Percentiles rank a stretch among this genome's conserved stretches.
phyloP scores from a whole-genome alignment of 2,113 vertebrate species.

The Junco hyemalis region DNA sequence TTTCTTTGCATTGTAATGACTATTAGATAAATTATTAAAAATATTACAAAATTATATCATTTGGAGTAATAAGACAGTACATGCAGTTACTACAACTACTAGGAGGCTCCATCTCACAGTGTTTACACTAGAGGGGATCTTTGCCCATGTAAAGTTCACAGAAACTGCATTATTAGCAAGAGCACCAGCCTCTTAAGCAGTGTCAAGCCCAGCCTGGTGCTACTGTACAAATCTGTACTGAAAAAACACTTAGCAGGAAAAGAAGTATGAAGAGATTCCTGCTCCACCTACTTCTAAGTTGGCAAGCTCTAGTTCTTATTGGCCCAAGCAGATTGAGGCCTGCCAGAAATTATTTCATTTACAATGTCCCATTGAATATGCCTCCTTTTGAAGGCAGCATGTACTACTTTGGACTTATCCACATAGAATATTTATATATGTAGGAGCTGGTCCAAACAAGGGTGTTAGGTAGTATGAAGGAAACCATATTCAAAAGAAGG shows the following conservation, averaged over 20 bases:
- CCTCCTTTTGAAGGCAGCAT: neutral
- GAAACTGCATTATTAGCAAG: neutral
- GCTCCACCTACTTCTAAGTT: neutral
- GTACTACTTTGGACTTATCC: neutral
- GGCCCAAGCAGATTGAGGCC: neutral
- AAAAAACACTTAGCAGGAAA: neutral
- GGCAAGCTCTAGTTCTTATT: neutral
- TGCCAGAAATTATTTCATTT: conserved; percentile 27
- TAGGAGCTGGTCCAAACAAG: neutral
- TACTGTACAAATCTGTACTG: neutral
- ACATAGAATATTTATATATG: neutral
- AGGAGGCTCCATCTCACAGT: neutral
- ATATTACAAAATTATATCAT: neutral
- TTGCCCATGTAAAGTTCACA: neutral
- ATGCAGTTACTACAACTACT: neutral
- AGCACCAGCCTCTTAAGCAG: neutral
- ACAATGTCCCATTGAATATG: neutral
- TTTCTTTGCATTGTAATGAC: neutral
- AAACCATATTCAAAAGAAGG: neutral
- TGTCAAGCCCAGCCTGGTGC: neutral
- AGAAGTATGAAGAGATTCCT: neutral
- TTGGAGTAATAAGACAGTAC: neutral
- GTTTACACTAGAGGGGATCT: neutral
- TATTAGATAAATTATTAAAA: neutral
- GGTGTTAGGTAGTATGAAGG: neutral